Base-by-base conservation (phyloP, 2,797 vertebrate genomes). In the Eremophila alpestris region DNA sequence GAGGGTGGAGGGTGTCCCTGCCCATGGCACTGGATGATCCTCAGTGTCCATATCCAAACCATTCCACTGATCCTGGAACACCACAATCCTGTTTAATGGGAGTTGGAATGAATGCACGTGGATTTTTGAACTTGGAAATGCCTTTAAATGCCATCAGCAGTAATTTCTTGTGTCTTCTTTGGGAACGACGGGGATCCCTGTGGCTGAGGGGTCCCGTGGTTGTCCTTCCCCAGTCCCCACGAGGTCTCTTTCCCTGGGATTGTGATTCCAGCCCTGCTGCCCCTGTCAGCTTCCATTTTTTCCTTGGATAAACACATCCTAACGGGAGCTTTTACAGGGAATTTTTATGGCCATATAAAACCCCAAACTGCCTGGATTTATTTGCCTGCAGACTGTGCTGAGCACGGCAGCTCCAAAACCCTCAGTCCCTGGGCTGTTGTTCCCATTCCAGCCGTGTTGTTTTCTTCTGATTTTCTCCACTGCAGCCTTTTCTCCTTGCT, bases 71-170 rank as follows among this genome's bases (percentile, higher is more conserved):
- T n/a, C 32, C 40, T 22, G 29, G 7, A 24, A 30, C 12, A 23
- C 41, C 54, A 4, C 13, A 21, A 0, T 52, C 34, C 34, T 0
- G 0, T 32, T 60, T 34, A 6, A 4, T 30, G 16, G 14, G 4
- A 30, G 36, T 1, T 41, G 70, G 65, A 14, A 36, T 23, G 45
- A 29, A 45, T 27, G 8, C 54, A 38, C 3, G 0, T 13, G 71
- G 46, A 16, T 13, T 38, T 52, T 13, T 45, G 10, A 52, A 20
- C 19, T 9, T 23, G n/a, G 38, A 18, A 19, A 21, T 38, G 5
- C 1, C 46, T 78, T 74, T 36, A 52, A 70, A 38, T 24, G 48
- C 14, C 6, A 0, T 36, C 54, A 20, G 32, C 51, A 70, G 40
- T 43, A 7, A 11, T 12, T 13, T 55, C 63, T 48, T 74, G 5